Conservation (phyloP, 2,797 vertebrate genomes). For the Gambusia yucatana region DNA sequence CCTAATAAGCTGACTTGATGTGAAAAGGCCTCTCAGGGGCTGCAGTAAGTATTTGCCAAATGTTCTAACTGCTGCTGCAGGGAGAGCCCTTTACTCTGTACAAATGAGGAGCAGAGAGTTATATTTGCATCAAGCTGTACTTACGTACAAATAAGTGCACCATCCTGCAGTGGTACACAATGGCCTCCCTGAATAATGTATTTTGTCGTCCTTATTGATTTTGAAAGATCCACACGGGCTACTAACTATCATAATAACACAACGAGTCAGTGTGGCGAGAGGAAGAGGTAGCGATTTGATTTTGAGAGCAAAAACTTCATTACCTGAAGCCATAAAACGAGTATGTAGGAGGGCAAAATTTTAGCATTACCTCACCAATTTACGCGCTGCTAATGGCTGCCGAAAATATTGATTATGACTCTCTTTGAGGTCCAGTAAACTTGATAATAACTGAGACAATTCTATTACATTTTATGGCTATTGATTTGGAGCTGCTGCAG, state of each 20-base stretch:
- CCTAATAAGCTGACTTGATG: slow-evolving; percentile 58
- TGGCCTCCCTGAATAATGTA: slow-evolving; percentile 17
- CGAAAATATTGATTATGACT: slow-evolving; percentile 30
- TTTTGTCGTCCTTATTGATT: slow-evolving; percentile 20
- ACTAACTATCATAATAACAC: slow-evolving; percentile 28
- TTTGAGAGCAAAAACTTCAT: slow-evolving; percentile 27
- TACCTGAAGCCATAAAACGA: slow-evolving; percentile 31
- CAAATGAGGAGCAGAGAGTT: slow-evolving; percentile 30
- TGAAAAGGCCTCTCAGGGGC: slow-evolving; percentile 55
- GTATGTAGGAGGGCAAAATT: slow-evolving; percentile 23
- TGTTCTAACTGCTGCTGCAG: slow-evolving; percentile 40
- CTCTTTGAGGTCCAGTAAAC: slow-evolving; percentile 32
- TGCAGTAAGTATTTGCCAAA: slow-evolving; percentile 62
- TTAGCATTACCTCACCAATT: slow-evolving; percentile 41
- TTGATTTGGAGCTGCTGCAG: slow-evolving; percentile 39
- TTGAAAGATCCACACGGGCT: slow-evolving; percentile 12
- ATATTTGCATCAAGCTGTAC: slow-evolving; percentile 29
- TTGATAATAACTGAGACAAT: slow-evolving; percentile 42
- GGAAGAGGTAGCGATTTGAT: slow-evolving; percentile 11
- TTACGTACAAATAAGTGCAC: slow-evolving; percentile 11
- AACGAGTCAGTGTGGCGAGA: slow-evolving; percentile 10
- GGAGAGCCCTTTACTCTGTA: slow-evolving; percentile 36
- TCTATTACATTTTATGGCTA: slow-evolving; percentile 49
- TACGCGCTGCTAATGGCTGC: slow-evolving; percentile 30
- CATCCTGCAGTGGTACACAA: slow-evolving; percentile 16